Percentiles rank a stretch among this genome's conserved stretches.
phyloP scores from a whole-genome alignment of 2,113 vertebrate genomes.

The Variabilichromis moorii region DNA sequence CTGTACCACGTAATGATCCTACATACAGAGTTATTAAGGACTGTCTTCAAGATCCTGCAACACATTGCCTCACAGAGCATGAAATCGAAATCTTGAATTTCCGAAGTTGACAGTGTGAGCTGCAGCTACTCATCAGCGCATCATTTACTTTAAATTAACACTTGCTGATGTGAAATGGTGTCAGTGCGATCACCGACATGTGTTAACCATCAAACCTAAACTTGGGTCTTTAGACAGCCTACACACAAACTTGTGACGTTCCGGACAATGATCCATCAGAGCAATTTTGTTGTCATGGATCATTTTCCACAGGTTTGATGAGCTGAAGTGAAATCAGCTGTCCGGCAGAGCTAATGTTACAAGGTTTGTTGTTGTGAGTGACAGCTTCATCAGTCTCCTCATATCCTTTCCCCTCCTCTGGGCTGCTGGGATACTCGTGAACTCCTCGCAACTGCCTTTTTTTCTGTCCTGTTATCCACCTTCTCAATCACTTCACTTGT shows the following conservation, averaged over 20 bases:
- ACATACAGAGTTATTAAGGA: neutral
- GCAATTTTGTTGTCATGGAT: constrained; percentile 51
- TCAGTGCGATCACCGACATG: constrained; percentile 42
- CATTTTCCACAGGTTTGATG: constrained; percentile 45
- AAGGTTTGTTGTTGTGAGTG: neutral
- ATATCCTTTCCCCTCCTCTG: neutral
- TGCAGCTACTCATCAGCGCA: neutral
- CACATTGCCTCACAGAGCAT: neutral
- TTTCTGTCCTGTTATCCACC: neutral
- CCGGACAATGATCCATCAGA: constrained; percentile 43
- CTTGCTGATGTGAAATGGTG: neutral
- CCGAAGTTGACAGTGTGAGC: neutral
- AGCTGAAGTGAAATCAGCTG: constrained; percentile 43
- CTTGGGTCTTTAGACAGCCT: constrained; percentile 49
- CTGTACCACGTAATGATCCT: neutral
- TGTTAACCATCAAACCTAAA: constrained; percentile 63
- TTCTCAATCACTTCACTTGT: constrained; percentile 4
- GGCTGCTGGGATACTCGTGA: neutral
- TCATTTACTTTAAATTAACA: neutral
- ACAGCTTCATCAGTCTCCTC: constrained; percentile 15
- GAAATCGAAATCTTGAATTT: neutral
- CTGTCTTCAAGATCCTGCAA: neutral
- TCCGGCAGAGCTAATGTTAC: neutral
- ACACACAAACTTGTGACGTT: constrained; percentile 47
- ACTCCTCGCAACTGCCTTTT: neutral